Base-by-base conservation (phyloP, 2,113 vertebrate species). In the Macquaria ambigua region DNA sequence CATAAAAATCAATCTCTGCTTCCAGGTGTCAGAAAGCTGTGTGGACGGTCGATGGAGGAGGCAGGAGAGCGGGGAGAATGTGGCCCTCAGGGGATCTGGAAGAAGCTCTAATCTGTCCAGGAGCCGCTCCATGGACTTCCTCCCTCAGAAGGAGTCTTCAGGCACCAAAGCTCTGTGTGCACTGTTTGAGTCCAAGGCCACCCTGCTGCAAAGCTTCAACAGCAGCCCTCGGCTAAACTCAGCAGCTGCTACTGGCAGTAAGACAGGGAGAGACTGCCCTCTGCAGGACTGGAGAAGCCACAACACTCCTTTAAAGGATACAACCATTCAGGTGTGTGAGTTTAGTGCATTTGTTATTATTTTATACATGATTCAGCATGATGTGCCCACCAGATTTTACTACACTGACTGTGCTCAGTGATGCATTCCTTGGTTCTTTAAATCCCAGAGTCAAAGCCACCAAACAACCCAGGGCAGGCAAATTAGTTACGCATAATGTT, bases 101-200 rank as follows among this genome's bases (percentile, higher is more conserved):
- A 23, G 80, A n/a, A 62, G 78, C 59, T 74, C 66, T 5, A 61
- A n/a, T 1, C 50, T 63, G 18, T 83, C 43, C 82, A 87, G 90
- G 59, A 96, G 92, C 75, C 94, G 87, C 74, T 94, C 96, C 58
- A 91, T 79, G 89, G 95, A 97, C 6, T 12, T 37, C 67, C 86
- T 92, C 53, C 84, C 90, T 28, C 87, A 79, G 52, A 85, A 7
- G 34, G 89, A 92, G 20, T 23, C 0, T 0, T 31, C 23, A 0
- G 78, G 93, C 21, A 75, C 94, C 80, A 92, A 53, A 56, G 90
- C 94, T 25, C 84, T 94, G 69, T 88, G 93, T 18, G 93, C 85
- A 12, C 81, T 96, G 87, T 96, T 95, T 68, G 96, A 96, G 91
- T 93, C 93, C 74, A 95, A 95, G 75, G 77, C 82, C 46, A 39